Base-by-base conservation (phyloP, 1,140 invertebrate genomes). In the Drosophila pachea region DNA sequence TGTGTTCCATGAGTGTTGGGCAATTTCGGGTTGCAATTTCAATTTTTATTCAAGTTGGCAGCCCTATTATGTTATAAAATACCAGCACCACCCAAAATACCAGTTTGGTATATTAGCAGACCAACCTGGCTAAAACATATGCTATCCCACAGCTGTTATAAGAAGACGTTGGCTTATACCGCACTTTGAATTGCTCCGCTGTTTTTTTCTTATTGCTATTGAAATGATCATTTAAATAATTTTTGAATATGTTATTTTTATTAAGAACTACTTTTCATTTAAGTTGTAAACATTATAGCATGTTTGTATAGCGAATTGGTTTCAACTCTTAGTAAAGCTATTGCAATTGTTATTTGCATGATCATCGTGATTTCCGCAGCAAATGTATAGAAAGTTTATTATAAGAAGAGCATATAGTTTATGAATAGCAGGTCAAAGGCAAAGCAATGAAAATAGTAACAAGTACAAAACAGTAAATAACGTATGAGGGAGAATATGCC, bases 1-100 rank as follows among this genome's bases (percentile, higher is more conserved):
- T 68, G 59, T 68, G 64, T 65, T 56, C 14, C 29, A 32, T 42
- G 12, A 65, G 67, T 69, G 67, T 69, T 69, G 61, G 38, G 47
- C 61, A 69, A 64, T 69, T 64, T 45, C 61, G 9, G 43, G 56
- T 69, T 58, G 53, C 67, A 65, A 32, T 45, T 42, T 45, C 43
- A 2, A 4, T 60, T 38, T 66, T 58, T 31, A 36, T 32, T 52
- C 47, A 36, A 38, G 67, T 69, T 69, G 67, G 67, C 67, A 69
- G 67, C 33, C 22, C 61, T 14, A 43, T 22, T 22, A 38, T 49
- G 38, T 42, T 33, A 16, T 14, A 42, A 64, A 59, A 65, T 65
- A 65, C 54, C 7, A 22, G 7, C n/a, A 42, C 47, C 11, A 7
- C 5, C 22, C 2, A 52, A 50, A 55, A 54, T 52, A 43, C 49